phyloP scores from a whole-genome alignment of 2,113 vertebrate species.

The Caranx melampygus region DNA sequence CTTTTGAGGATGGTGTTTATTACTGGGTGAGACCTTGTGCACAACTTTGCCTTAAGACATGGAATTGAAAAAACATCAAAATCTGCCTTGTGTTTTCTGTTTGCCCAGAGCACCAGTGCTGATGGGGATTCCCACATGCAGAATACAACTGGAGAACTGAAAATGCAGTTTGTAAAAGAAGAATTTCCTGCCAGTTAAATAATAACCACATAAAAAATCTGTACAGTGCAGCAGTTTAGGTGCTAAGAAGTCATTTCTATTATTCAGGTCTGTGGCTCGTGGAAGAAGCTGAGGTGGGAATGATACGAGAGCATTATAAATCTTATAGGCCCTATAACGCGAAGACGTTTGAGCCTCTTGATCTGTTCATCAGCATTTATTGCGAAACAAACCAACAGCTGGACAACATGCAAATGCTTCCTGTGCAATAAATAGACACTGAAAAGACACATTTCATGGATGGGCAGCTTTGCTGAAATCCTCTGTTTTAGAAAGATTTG shows the following conservation, averaged over 20 bases:
- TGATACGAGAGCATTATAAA: neutral
- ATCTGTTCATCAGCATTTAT: no score
- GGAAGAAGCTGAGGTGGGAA: neutral
- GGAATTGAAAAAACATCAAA: neutral
- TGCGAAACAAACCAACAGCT: neutral
- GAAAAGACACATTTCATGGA: constrained; percentile 27
- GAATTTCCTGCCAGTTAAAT: no score
- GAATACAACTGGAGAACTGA: no score
- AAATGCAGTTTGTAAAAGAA: no score
- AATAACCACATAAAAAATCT: neutral
- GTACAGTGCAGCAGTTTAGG: neutral
- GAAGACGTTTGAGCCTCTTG: no score
- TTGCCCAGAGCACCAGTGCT: no score
- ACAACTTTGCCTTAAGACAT: neutral
- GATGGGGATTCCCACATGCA: no score
- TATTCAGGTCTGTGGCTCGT: neutral
- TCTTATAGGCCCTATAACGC: neutral
- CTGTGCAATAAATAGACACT: neutral
- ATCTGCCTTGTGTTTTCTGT: neutral
- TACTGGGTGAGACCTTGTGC: neutral
- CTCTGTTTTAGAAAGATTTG: neutral
- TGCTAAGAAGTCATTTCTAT: no score
- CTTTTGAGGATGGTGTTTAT: neutral
- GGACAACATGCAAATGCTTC: constrained; percentile 23
- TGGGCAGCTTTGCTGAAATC: constrained; percentile 26